Evolutionary conservation across 1,140 invertebrate genomes (phyloP).

Genomic region (Andricus grossulariae): DNA sequence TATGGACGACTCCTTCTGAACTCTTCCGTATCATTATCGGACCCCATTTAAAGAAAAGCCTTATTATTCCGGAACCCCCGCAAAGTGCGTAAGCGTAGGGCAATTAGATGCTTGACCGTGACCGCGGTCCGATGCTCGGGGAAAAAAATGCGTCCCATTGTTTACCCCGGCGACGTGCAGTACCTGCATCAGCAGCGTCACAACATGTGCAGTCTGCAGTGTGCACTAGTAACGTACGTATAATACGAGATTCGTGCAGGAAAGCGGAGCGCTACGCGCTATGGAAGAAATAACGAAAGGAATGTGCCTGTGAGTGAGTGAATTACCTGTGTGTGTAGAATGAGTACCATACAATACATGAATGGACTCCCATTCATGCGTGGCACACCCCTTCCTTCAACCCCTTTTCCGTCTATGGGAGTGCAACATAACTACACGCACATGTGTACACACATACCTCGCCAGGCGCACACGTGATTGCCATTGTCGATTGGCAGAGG

Average conservation of each 20-base stretch:
- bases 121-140: slow-evolving; percentile 1
- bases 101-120: slow-evolving; percentile 27
- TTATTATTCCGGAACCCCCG: slow-evolving; percentile 7
- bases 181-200: slow-evolving; percentile 13
- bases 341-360: slow-evolving; percentile 49
- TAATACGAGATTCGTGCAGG: neutral
- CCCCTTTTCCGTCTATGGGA: slow-evolving; percentile 45
- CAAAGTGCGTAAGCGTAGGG: slow-evolving; percentile 20
- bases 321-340: neutral
- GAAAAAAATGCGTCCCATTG: slow-evolving; percentile 12
- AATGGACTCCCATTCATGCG: slow-evolving; percentile 66
- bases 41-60: slow-evolving; percentile 1
- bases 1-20: no score
- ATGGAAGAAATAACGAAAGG: slow-evolving; percentile 3
- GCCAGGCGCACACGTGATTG: slow-evolving; percentile 61
- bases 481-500: slow-evolving; percentile 61
- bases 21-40: slow-evolving; percentile 7
- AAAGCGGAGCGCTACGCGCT: neutral
- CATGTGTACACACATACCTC: slow-evolving; percentile 27
- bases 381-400: slow-evolving; percentile 47
- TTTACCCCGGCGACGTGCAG: neutral
- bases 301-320: neutral
- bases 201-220: neutral
- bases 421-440: slow-evolving; percentile 4
- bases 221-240: slow-evolving; percentile 1